Conservation (phyloP, 2,888 invertebrate species). For the Buathra laborator region DNA sequence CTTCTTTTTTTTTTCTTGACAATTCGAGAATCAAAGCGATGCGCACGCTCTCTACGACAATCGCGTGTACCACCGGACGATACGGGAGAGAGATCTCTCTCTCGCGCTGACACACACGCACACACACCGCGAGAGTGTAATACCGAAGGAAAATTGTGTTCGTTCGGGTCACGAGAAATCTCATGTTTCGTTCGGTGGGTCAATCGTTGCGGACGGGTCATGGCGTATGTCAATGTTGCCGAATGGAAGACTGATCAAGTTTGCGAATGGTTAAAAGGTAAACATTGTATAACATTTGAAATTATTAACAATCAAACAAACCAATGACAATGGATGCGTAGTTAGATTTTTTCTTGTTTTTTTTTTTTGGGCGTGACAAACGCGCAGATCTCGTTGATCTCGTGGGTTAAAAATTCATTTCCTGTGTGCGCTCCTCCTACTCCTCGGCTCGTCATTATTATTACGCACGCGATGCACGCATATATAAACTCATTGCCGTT, state of each 20-base stretch:
- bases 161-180: slow-evolving; percentile 65
- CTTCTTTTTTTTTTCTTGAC: neutral
- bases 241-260: slow-evolving; percentile 97
- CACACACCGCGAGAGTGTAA: neutral
- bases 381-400: slow-evolving; percentile 44
- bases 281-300: slow-evolving; percentile 46
- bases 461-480: slow-evolving; percentile 36
- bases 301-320: slow-evolving; percentile 29
- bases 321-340: slow-evolving; percentile 21
- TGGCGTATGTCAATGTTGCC: slow-evolving; percentile 94
- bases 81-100: too few relatives aligned
- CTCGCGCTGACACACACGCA: neutral
- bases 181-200: slow-evolving; percentile 69
- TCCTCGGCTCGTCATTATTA: slow-evolving; percentile 32
- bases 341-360: slow-evolving; percentile 9
- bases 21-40: neutral
- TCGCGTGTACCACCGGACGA: neutral
- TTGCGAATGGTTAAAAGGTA: slow-evolving; percentile 96
- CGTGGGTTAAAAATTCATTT: slow-evolving; percentile 62
- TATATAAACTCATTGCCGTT: neutral
- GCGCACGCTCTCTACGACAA: neutral
- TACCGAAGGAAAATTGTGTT: slow-evolving; percentile 38
- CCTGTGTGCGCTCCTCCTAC: slow-evolving; percentile 47
- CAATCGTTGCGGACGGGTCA: slow-evolving; percentile 81
- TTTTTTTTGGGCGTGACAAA: slow-evolving; percentile 70